phyloP scores from a whole-genome alignment of 2,888 invertebrate genomes.

The Brachyptera risi region DNA sequence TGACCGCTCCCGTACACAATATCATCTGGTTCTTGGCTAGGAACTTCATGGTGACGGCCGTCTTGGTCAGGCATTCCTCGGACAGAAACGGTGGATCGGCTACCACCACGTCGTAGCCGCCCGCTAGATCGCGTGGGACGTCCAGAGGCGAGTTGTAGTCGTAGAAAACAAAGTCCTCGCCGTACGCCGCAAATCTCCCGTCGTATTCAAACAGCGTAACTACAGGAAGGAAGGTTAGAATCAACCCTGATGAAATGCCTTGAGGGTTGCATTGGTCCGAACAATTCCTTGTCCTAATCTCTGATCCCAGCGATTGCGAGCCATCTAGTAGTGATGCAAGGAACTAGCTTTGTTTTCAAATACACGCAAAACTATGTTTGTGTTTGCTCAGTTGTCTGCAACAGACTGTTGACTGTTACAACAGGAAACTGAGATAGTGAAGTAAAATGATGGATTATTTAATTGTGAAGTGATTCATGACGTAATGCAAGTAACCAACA shows the following conservation, averaged over 20 bases:
- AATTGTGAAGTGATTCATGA: too few species aligned
- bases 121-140: conserved; percentile 56
- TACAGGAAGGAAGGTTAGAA: conserved; percentile 46
- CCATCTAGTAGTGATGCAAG: too few species aligned
- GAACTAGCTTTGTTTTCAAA: too few species aligned
- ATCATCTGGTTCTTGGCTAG: conserved; percentile 72
- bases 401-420: too few species aligned
- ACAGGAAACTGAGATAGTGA: too few species aligned
- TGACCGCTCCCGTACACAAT: conserved; percentile 82
- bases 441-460: too few species aligned
- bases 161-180: conserved; percentile 75
- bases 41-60: conserved; percentile 69
- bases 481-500: too few species aligned
- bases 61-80: conserved; percentile 85
- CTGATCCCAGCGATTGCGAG: too few species aligned
- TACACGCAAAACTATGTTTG: too few species aligned
- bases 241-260: not conserved
- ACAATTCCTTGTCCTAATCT: too few species aligned
- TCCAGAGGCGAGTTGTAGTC: conserved; percentile 80
- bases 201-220: conserved; percentile 82
- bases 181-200: conserved; percentile 71
- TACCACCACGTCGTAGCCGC: conserved; percentile 75
- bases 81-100: conserved; percentile 95
- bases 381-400: too few species aligned
- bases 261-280: too few species aligned